These are phyloP conservation scores for Kryptolebias marmoratus DNA, from an alignment of 2,113 vertebrate genomes.

Conservation along the genomic window DNA sequence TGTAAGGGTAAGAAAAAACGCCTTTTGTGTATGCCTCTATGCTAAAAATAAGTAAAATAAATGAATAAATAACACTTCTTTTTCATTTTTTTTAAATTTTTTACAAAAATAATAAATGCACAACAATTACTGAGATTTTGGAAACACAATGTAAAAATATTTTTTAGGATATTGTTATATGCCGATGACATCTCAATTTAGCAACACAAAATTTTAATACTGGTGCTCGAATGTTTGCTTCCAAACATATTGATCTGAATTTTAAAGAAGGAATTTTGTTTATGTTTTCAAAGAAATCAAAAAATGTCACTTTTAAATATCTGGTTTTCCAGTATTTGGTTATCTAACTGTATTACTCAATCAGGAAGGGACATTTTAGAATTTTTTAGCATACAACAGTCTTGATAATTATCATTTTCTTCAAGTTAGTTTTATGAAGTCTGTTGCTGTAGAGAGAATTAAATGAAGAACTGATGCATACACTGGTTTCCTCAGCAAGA, in stretches of 20 bases:
- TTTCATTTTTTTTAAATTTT: neutral
- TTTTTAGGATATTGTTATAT: neutral
- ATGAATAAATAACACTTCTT: neutral
- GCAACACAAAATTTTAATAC: neutral
- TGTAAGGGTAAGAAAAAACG: too few relatives aligned
- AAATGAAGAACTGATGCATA: too few relatives aligned
- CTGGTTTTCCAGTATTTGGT: neutral
- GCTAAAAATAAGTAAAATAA: too few relatives aligned
- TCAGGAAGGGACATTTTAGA: too few relatives aligned
- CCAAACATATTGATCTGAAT: neutral
- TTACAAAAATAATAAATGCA: neutral
- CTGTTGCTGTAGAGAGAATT: too few relatives aligned
- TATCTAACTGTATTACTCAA: too few relatives aligned
- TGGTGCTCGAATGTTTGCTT: neutral
- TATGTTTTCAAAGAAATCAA: neutral
- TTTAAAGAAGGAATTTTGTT: neutral
- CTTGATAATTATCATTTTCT: too few relatives aligned
- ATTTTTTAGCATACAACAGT: too few relatives aligned
- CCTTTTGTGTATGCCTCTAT: too few relatives aligned
- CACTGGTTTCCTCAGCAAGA: too few relatives aligned
- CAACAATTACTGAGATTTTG: neutral
- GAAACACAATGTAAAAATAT: neutral
- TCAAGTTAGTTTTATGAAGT: too few relatives aligned
- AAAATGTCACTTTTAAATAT: neutral
- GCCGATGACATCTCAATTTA: constrained; percentile 31